phyloP scores from a whole-genome alignment of 1,140 invertebrate species.

The Zelostemma sp. region DNA sequence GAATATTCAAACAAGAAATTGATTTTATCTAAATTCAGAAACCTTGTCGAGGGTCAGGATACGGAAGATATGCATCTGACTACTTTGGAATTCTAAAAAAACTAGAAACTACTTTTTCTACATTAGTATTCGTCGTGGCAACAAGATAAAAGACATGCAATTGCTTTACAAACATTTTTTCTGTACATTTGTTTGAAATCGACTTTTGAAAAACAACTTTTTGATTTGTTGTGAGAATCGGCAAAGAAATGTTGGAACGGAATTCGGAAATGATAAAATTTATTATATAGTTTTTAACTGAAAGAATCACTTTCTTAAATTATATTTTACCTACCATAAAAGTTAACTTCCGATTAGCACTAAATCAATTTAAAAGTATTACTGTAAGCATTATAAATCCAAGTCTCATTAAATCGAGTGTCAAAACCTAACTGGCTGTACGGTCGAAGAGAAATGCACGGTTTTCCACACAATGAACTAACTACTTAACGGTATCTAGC shows the following conservation, averaged over 20 bases:
- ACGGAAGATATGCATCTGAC: not conserved
- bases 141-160: too few relatives aligned
- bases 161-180: too few relatives aligned
- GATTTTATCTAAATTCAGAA: constrained; percentile 10
- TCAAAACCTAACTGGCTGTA: constrained; percentile 8
- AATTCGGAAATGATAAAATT: too few relatives aligned
- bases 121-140: too few relatives aligned
- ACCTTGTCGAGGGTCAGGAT: constrained; percentile 45
- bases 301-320: not conserved
- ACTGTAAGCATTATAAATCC: not conserved
- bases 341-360: not conserved
- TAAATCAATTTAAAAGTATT: not conserved
- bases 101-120: not conserved
- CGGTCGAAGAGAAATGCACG: constrained; percentile 21
- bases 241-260: too few relatives aligned
- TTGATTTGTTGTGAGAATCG: too few relatives aligned
- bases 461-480: constrained; percentile 32
- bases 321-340: not conserved
- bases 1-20: constrained; percentile 41
- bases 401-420: constrained; percentile 6
- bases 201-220: too few relatives aligned
- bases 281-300: not conserved
- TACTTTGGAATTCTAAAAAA: not conserved
- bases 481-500: constrained; percentile 34
- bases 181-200: too few relatives aligned